Base-by-base conservation (phyloP, 2,888 invertebrate genomes). In the Himalopsyche anomala region DNA sequence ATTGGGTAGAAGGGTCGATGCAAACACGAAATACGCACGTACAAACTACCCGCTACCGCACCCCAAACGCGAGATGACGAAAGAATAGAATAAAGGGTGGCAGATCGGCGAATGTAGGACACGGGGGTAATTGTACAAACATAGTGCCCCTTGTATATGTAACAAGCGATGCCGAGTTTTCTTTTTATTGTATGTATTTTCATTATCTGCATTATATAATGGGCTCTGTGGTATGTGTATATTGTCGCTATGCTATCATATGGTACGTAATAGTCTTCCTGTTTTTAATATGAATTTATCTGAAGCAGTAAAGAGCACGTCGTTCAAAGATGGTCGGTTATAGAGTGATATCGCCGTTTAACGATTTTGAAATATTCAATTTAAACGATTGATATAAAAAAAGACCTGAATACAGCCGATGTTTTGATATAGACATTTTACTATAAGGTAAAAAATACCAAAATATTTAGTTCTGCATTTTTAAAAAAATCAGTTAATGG, bases 1-100 rank as follows among this genome's bases (percentile, higher is more conserved):
- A 62, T 62, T 62, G 62, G 62, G n/a, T 8, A 62, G 19, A 28
- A 62, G 62, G 62, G 62, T 62, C 62, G 62, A 19, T 62, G 62
- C 62, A 62, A 15, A 62, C 62, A 4, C 56, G 56, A n/a, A 56
- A 56, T 56, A 56, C 62, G 62, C 62, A 62, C 62, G 62, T 15
- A 62, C 19, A 62, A 62, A 62, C 62, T 19, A 19, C 62, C n/a
- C 9, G 28, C 62, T 11, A 62, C 62, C 62, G 62, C 62, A 28
- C 62, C 62, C 62, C 62, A 19, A 62, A 62, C 62, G 62, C n/a
- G 62, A 62, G 62, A 62, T 62, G 62, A 62, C 62, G 62, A 62
- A 62, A 62, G 62, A 62, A 62, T 62, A 62, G 62, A 62, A 62
- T 62, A 19, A 28, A 28, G 62, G 62, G 62, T 62, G 62, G 62